Evolutionary conservation across 2,113 vertebrate genomes (phyloP).

Genomic region (Pomatostomus ruficeps): DNA sequence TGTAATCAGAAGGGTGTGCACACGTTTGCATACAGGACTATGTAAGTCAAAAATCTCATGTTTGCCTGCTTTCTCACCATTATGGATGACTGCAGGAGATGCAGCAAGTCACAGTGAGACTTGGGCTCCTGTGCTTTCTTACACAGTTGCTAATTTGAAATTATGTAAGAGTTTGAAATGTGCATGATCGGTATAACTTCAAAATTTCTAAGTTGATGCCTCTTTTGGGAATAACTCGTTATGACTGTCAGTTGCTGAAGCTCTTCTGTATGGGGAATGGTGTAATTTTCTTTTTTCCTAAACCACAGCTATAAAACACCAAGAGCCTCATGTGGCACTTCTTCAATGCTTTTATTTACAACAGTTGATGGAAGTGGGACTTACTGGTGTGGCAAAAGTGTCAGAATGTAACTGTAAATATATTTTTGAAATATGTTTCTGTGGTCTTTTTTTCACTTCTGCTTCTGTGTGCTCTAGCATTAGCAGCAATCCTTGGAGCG

Average conservation of each 20-base stretch:
- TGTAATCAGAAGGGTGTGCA: not conserved
- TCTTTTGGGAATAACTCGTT: not conserved
- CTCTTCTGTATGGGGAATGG: not conserved
- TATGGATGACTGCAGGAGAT: not conserved
- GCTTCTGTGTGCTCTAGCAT: slow-evolving; percentile 54
- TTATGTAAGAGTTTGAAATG: not conserved
- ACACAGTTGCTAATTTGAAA: not conserved
- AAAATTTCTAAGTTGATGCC: not conserved
- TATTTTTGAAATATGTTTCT: not conserved
- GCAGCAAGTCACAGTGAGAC: not conserved
- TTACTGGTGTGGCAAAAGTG: not conserved
- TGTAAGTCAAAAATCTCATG: rapidly evolving
- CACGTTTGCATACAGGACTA: rapidly evolving
- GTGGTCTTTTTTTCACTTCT: not conserved
- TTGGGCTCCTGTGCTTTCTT: not conserved
- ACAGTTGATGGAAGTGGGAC: not conserved
- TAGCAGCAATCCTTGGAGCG: slow-evolving; percentile 94
- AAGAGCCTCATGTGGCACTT: not conserved
- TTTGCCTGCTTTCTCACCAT: not conserved
- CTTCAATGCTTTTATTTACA: not conserved
- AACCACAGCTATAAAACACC: not conserved
- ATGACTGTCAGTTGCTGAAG: not conserved
- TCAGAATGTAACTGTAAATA: not conserved
- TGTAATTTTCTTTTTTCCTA: not conserved
- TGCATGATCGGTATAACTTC: not conserved